Evolutionary conservation across 1,140 invertebrate genomes (phyloP).

Genomic region (Ditylenchus dipsaci): DNA sequence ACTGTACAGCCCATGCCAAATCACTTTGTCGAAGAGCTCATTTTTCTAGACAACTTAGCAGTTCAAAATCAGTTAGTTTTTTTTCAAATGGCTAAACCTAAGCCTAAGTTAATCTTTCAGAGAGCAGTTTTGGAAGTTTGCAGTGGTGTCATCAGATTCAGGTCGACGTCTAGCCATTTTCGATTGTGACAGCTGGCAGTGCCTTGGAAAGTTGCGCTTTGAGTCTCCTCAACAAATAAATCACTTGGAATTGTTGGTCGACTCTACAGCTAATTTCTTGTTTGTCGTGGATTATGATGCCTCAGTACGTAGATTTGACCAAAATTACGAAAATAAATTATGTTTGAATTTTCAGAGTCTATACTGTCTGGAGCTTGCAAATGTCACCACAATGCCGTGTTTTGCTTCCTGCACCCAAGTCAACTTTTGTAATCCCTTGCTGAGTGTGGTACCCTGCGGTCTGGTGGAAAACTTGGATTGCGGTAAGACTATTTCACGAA

Average conservation of each 20-base stretch:
- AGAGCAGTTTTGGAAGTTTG: slow-evolving; percentile 36
- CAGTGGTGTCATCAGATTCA: slow-evolving; percentile 31
- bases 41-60: slow-evolving; percentile 38
- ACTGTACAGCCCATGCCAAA: slow-evolving; percentile 22
- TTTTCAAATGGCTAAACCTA: slow-evolving; percentile 3
- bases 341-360: slow-evolving; percentile 29
- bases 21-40: slow-evolving; percentile 28
- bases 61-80: slow-evolving; percentile 19
- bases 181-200: slow-evolving; percentile 35
- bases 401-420: slow-evolving; percentile 36
- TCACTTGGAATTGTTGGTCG: slow-evolving; percentile 26
- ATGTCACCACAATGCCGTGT: slow-evolving; percentile 15
- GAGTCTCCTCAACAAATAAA: slow-evolving; percentile 20
- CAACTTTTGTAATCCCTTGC: slow-evolving; percentile 16
- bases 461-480: neutral
- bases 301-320: slow-evolving; percentile 14
- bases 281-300: slow-evolving; percentile 33
- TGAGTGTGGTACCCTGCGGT: slow-evolving; percentile 34
- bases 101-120: neutral
- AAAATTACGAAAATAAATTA: neutral
- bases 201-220: slow-evolving; percentile 32
- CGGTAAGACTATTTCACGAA: neutral
- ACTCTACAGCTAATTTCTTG: slow-evolving; percentile 24
- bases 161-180: slow-evolving; percentile 36
- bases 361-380: slow-evolving; percentile 31